Conservation (phyloP, 2,797 vertebrate genomes). For the Sebastes reedi region DNA sequence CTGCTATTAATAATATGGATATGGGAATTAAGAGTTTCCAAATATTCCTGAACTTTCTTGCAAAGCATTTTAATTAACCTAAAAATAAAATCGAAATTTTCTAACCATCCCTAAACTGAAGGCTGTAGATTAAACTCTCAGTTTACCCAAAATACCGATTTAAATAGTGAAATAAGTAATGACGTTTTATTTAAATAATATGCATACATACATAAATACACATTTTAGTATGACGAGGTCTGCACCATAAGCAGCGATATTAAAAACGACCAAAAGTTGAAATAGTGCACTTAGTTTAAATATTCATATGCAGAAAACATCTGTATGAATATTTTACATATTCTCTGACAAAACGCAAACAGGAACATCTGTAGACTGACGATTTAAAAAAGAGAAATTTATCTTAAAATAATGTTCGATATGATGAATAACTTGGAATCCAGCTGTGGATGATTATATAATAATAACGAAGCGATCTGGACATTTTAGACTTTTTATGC, state of each 20-base stretch:
- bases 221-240: rapidly evolving
- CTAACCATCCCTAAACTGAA: neutral
- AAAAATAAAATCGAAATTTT: neutral
- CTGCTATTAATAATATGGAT: neutral
- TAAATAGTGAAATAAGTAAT: neutral
- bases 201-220: conserved; percentile 14
- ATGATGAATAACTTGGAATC: neutral
- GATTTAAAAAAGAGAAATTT: neutral
- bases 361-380: neutral
- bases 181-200: conserved; percentile 39
- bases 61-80: neutral
- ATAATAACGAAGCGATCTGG: neutral
- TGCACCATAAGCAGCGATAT: neutral
- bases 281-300: neutral
- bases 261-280: neutral
- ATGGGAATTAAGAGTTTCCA: neutral
- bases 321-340: conserved; percentile 33
- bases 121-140: neutral
- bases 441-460: neutral
- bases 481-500: neutral
- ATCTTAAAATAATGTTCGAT: neutral
- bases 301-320: conserved; percentile 19
- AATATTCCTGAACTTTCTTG: conserved; percentile 16
- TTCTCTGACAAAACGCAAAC: neutral
- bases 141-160: neutral